A percentile compares a stretch with the other conserved stretches of the same genome.
phyloP scores from a whole-genome alignment of 2,888 invertebrate species.

The Spilarctia lutea region DNA sequence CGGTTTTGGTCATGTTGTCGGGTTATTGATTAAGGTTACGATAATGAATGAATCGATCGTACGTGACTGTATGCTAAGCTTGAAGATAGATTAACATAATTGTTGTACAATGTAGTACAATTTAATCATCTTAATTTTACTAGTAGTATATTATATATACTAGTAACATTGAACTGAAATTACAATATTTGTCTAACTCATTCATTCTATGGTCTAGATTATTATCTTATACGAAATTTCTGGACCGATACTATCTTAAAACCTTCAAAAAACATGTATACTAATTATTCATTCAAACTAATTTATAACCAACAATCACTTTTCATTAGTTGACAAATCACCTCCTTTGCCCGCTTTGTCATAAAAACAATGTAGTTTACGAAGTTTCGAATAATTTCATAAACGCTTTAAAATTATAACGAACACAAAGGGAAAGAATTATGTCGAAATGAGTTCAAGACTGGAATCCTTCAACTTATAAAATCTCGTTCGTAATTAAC shows the following conservation, averaged over 20 bases:
- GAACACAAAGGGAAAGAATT: not conserved
- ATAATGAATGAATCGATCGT: constrained; percentile 67
- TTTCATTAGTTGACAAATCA: too few relatives aligned
- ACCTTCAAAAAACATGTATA: too few relatives aligned
- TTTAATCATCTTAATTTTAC: not conserved
- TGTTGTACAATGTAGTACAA: not conserved
- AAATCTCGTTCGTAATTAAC: constrained; percentile 3
- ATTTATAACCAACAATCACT: too few relatives aligned
- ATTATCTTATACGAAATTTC: too few relatives aligned
- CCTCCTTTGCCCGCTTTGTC: too few relatives aligned
- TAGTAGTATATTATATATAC: too few relatives aligned
- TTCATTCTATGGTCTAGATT: too few relatives aligned
- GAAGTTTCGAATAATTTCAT: not conserved
- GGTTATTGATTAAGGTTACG: constrained; percentile 76
- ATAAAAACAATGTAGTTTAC: not conserved
- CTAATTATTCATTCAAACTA: too few relatives aligned
- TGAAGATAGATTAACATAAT: not conserved
- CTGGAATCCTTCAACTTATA: not conserved
- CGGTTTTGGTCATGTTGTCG: constrained; percentile 46
- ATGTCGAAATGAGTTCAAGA: not conserved
- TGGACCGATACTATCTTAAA: too few relatives aligned
- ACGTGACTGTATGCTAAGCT: constrained; percentile 54
- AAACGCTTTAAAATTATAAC: not conserved
- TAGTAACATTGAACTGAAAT: not conserved
- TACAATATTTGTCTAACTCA: too few relatives aligned